These are phyloP conservation scores for Xyliphius kryptos DNA, from an alignment of 2,113 vertebrate species.

Conservation along the genomic window DNA sequence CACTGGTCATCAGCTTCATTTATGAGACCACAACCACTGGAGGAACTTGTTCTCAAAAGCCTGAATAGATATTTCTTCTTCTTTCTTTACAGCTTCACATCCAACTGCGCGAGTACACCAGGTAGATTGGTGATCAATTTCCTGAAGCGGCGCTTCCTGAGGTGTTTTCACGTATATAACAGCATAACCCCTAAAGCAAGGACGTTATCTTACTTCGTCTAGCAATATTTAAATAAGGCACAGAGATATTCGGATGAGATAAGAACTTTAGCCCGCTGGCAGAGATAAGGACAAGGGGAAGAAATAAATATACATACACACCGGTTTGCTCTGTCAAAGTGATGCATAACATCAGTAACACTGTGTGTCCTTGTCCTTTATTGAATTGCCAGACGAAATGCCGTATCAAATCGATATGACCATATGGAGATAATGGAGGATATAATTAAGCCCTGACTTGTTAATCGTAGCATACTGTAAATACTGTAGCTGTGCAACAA, in stretches of 20 bases:
- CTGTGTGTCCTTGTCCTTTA: constrained; percentile 7
- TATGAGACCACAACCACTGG: no score
- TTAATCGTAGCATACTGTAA: constrained; percentile 2
- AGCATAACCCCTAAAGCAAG: not conserved
- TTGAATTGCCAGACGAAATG: no score
- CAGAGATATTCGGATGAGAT: not conserved
- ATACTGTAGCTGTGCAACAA: not conserved
- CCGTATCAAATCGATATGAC: constrained; percentile 8
- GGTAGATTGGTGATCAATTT: not conserved
- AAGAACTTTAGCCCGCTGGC: not conserved
- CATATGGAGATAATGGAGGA: constrained; percentile 13
- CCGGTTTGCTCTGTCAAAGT: no score
- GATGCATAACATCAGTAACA: constrained; percentile 17
- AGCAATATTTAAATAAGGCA: constrained; percentile 4
- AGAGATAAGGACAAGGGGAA: not conserved
- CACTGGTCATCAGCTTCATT: no score
- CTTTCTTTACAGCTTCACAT: no score
- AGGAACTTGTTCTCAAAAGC: no score
- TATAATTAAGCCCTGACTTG: constrained; percentile 13
- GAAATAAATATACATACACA: constrained; percentile 8
- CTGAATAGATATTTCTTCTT: no score
- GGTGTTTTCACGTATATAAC: not conserved
- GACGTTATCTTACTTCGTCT: not conserved
- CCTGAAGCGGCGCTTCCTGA: not conserved
- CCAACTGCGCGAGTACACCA: no score